A percentile compares a stretch with the other conserved stretches of the same genome.
phyloP scores from a whole-genome alignment of 2,113 vertebrate genomes.

The Capreolus pygargus region DNA sequence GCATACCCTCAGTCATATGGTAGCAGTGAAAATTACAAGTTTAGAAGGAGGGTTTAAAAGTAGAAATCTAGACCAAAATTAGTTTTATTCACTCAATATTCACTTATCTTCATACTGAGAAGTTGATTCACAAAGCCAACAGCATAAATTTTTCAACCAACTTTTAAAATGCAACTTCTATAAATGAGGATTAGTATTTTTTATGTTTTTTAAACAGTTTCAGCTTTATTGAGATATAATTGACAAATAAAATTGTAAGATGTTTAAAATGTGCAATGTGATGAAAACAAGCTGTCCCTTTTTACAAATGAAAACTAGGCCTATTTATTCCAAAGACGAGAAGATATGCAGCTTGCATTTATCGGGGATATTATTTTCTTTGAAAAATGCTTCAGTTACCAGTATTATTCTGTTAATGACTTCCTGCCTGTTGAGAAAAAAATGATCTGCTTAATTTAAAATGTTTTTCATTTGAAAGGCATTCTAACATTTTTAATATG shows the following conservation, averaged over 20 bases:
- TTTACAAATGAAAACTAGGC: conserved; percentile 41
- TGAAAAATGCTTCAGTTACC: conserved; percentile 63
- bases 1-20: neutral
- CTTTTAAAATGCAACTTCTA: neutral
- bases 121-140: neutral
- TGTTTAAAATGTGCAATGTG: neutral
- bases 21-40: neutral
- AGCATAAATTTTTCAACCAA: conserved; percentile 24
- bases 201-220: neutral
- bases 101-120: conserved; percentile 11
- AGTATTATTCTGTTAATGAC: conserved; percentile 62
- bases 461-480: conserved; percentile 65
- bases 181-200: neutral
- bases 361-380: conserved; percentile 51
- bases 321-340: conserved; percentile 55
- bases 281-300: conserved; percentile 42
- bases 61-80: conserved; percentile 15
- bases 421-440: conserved; percentile 57
- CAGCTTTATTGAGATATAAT: neutral
- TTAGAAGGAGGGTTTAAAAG: neutral
- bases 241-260: neutral
- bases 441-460: conserved; percentile 64
- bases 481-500: conserved; percentile 62
- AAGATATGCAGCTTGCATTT: conserved; percentile 45
- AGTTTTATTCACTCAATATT: conserved; percentile 15